Evolutionary conservation across 2,797 vertebrate species (phyloP).

Genomic region (Leptodactylus fallax): DNA sequence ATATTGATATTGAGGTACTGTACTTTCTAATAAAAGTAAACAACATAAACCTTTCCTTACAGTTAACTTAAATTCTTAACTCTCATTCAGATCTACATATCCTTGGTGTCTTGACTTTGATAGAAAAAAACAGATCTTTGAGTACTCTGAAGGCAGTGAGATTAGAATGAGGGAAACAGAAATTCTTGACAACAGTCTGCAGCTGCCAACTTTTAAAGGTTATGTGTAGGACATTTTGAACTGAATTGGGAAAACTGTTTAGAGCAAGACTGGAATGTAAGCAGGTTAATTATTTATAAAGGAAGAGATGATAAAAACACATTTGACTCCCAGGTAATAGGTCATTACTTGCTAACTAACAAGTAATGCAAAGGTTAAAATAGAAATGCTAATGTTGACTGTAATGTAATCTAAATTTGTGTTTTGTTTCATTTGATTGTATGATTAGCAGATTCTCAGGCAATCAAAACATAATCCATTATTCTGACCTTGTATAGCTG

Average conservation of each 20-base stretch:
- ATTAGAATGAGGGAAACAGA: conserved; percentile 50
- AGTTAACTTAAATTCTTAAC: not conserved
- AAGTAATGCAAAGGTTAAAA: conserved; percentile 15
- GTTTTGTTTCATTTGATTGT: not conserved
- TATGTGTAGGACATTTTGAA: conserved; percentile 58
- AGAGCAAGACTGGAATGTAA: conserved; percentile 53
- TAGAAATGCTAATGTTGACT: conserved; percentile 31
- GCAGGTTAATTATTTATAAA: conserved; percentile 62
- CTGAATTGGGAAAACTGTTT: conserved; percentile 49
- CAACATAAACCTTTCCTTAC: not conserved
- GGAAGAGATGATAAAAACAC: conserved; percentile 44
- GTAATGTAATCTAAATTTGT: not conserved
- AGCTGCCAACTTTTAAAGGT: conserved; percentile 61
- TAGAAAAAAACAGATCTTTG: conserved; percentile 45
- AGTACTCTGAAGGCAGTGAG: conserved; percentile 53
- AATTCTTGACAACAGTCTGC: conserved; percentile 57
- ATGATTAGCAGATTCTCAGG: conserved; percentile 12
- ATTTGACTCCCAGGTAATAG: conserved; percentile 40
- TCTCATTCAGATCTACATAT: conserved; percentile 48
- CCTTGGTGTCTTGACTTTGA: conserved; percentile 61
- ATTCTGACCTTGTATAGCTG: not conserved
- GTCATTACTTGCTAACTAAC: conserved; percentile 34
- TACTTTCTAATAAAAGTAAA: not conserved
- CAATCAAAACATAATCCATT: conserved; percentile 15
- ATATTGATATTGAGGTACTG: not conserved